Evolutionary conservation across 2,797 vertebrate genomes (phyloP), one percentile per base, ranked within the genome.

Genomic region (Lycodopsis pacificus): DNA sequence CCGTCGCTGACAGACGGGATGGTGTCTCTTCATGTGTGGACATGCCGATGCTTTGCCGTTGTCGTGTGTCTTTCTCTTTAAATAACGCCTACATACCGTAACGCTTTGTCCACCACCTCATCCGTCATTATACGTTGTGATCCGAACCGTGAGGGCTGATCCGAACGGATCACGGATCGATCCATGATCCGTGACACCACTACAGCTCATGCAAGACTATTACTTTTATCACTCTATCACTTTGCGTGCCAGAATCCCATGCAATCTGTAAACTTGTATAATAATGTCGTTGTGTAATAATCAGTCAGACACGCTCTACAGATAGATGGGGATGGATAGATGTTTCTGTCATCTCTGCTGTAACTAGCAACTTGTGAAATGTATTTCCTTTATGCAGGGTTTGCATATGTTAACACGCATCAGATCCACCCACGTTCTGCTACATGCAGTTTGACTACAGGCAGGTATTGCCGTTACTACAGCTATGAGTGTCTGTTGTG

Each of bases 241-340:
- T 48, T 77, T 77, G 73, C 57, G 2, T 63, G 62, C 61, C 56
- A 67, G 57, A 38, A 46, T 71, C 53, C 30, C 25, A 56, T 58
- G 63, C 69, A 89, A 74, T 82, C 71, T 81, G 56, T 71, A 80
- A 77, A 86, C 65, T 67, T 84, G 61, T 65, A 63, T 58, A 65
- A 68, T 83, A 77, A 81, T 85, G 62, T 74, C 66, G 53, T 84
- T 86, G 75, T 77, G 48, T 88, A 86, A 89, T 82, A 64, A 66
- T 73, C 59, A 71, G 48, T 84, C 34, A 64, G 25, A 77, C 25
- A 22, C 17, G 53, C 20, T n/a, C 32, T 2, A 17, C n/a, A 42
- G 57, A 65, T 30, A 34, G 68, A 70, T 20, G 40, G 53, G 57
- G 49, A 54, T 25, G 12, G 32, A 38, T 34, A 15, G 13, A 46